Conservation (phyloP, 2,113 vertebrate genomes). For the Toxotes jaculatrix region DNA sequence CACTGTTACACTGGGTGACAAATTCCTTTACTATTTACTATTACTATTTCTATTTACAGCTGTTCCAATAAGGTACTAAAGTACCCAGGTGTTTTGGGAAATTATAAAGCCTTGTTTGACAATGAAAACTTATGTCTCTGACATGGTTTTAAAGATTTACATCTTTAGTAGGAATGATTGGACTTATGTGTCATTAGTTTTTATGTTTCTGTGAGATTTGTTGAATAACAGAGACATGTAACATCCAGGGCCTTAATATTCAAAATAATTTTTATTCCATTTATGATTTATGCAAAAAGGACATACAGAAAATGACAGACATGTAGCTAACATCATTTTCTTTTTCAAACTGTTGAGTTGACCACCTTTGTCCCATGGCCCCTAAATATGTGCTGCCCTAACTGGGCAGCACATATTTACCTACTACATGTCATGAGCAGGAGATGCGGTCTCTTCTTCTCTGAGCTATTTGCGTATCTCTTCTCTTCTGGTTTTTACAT, state of each 20-base stretch:
- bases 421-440: conserved; percentile 4
- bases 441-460: conserved; percentile 32
- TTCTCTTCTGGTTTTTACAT: conserved; percentile 61
- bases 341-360: neutral
- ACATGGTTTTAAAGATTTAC: neutral
- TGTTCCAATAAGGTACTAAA: neutral
- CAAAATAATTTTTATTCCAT: too few relatives aligned
- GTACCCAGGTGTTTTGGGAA: neutral
- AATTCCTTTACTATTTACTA: neutral
- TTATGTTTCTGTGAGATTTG: neutral
- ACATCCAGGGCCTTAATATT: neutral
- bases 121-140: neutral
- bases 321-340: too few relatives aligned
- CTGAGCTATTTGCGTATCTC: conserved; percentile 50
- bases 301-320: neutral
- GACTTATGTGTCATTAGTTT: neutral
- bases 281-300: neutral
- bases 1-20: neutral
- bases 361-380: neutral
- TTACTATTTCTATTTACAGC: neutral
- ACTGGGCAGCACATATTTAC: conserved; percentile 16
- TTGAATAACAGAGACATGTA: neutral
- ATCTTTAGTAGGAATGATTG: conserved; percentile 1
- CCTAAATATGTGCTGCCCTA: neutral
- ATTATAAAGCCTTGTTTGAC: neutral